Base-by-base conservation (phyloP, 2,113 vertebrate genomes). In the Aythya baeri region DNA sequence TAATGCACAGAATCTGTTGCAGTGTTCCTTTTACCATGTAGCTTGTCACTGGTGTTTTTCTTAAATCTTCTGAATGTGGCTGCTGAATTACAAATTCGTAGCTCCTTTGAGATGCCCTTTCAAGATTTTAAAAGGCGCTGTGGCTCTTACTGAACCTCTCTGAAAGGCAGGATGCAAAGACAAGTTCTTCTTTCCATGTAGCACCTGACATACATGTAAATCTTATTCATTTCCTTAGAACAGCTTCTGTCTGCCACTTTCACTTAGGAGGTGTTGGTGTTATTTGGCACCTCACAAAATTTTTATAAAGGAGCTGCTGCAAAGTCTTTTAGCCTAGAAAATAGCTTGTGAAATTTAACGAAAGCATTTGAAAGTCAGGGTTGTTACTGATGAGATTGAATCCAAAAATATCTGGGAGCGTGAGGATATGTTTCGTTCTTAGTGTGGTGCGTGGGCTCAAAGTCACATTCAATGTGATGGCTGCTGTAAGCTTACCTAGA, bases 381-480 rank as follows among this genome's bases (percentile, higher is more conserved):
- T 72, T 32, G 86, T 87, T 93, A 84, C 87, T 73, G 92, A 88
- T 91, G 88, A 94, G 70, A 13, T 62, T 66, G 83, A 84, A 73
- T 91, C 90, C 90, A 88, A 81, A 84, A 94, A 82, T 92, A 89
- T 62, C 84, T 83, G 82, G 71, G 84, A 94, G 78, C 31, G 7
- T 80, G 92, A 92, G 89, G 78, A 91, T 89, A 58, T 5, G 8
- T 70, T 91, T 83, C 52, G 80, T 86, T 86, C 80, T 86, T 77
- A 5, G 20, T 72, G 70, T 46, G 52, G 38, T 81, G 58, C 0
- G 18, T 88, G 21, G 93, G 92, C 73, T 96, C 63, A 9, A 9
- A 77, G 72, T 73, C 72, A 31, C 68, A 25, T 62, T 83, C 15
- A 4, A 55, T 66, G 49, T 57, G 88, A 38, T 7, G 4, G 38